These are phyloP conservation scores for Lethenteron camtschaticum DNA, from an alignment of 2,113 vertebrate species.

Conservation along the genomic window DNA sequence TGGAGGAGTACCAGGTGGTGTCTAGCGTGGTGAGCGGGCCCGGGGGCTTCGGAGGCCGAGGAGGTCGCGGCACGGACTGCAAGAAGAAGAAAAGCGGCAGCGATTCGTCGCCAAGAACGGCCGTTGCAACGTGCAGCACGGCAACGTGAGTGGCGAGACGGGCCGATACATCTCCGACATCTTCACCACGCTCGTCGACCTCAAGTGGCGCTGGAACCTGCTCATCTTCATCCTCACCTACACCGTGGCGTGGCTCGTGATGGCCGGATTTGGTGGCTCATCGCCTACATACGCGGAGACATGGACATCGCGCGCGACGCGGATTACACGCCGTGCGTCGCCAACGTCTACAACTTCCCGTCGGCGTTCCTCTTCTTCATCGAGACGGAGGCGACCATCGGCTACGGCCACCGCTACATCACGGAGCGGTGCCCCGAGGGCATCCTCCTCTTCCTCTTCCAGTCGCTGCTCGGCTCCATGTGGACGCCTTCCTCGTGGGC, in stretches of 20 bases:
- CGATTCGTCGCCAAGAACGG: slow-evolving; percentile 99
- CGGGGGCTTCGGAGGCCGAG: too few species aligned
- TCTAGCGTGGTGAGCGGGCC: too few species aligned
- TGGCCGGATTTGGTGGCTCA: slow-evolving; percentile 98
- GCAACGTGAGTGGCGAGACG: slow-evolving; percentile 84
- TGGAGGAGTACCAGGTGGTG: too few species aligned
- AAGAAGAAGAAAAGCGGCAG: slow-evolving; percentile 55
- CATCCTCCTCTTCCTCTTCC: slow-evolving; percentile 92
- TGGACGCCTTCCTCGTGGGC: slow-evolving; percentile 89
- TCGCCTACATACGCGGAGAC: slow-evolving; percentile 83
- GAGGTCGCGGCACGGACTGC: too few species aligned
- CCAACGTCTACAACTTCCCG: slow-evolving; percentile 95
- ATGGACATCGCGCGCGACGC: slow-evolving; percentile 66
- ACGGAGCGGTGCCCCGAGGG: slow-evolving; percentile 95
- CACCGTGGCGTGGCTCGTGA: slow-evolving; percentile 95
- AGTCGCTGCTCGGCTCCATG: slow-evolving; percentile 95
- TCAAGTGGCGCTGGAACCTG: slow-evolving; percentile 99
- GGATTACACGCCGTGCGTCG: slow-evolving; percentile 83
- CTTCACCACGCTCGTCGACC: slow-evolving; percentile 89
- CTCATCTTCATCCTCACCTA: slow-evolving; percentile 97
- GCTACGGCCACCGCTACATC: slow-evolving; percentile 90
- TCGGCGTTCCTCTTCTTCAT: slow-evolving; percentile 96
- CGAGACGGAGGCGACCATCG: slow-evolving; percentile 92
- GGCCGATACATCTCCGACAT: slow-evolving; percentile 93
- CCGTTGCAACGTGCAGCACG: slow-evolving; percentile 93